Percentiles rank a stretch among this genome's conserved stretches.
phyloP scores from a whole-genome alignment of 1,140 invertebrate species.

The Sipha flava region DNA sequence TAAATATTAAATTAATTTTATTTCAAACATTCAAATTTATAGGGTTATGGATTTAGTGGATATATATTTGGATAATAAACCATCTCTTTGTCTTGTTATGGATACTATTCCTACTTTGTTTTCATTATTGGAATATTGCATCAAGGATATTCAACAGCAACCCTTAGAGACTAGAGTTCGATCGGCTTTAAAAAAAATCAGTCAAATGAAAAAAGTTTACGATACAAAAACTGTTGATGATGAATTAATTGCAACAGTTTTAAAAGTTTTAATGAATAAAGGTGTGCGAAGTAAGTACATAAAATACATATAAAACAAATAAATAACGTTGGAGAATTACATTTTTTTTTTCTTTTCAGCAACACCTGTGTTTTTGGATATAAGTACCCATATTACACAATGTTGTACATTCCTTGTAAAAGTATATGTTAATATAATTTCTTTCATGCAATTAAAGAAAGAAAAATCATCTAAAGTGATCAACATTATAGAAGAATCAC shows the following conservation, averaged over 20 bases:
- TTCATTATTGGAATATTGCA: constrained; percentile 56
- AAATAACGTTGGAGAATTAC: background rate
- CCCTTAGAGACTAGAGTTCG: constrained; percentile 56
- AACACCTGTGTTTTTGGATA: constrained; percentile 55
- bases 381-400: constrained; percentile 56
- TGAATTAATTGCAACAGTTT: constrained; percentile 50
- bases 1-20: background rate
- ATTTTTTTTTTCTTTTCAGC: constrained; percentile 43
- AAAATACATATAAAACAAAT: background rate
- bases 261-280: constrained; percentile 54
- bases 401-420: constrained; percentile 58
- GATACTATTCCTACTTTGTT: constrained; percentile 58
- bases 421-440: constrained; percentile 47
- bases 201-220: constrained; percentile 53
- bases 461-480: constrained; percentile 47
- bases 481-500: constrained; percentile 52
- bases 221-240: constrained; percentile 51
- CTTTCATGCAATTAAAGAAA: constrained; percentile 41
- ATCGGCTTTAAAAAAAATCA: constrained; percentile 53
- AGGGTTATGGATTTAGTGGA: constrained; percentile 61
- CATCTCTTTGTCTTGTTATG: constrained; percentile 55
- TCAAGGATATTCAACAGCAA: constrained; percentile 57
- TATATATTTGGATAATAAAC: constrained; percentile 58
- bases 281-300: constrained; percentile 42
- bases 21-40: constrained; percentile 52